A percentile compares a stretch with the other conserved stretches of the same genome.
Conservation (phyloP, 2,888 invertebrate species). For the Tenthredo notha region DNA sequence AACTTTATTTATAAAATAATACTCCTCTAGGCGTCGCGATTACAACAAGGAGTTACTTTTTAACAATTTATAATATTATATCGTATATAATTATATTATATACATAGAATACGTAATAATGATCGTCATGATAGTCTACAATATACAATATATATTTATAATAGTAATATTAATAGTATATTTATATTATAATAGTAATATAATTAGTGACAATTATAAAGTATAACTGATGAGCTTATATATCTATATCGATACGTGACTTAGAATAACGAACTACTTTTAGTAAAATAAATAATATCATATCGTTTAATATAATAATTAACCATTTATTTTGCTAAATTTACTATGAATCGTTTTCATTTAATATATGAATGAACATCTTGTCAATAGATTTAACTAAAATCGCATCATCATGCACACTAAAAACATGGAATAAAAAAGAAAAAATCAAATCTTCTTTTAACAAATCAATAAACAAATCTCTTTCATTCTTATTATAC, state of each 20-base stretch:
- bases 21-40: not conserved
- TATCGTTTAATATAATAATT: constrained; percentile 13
- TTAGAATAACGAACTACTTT: constrained; percentile 46
- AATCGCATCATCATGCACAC: not conserved
- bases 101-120: not conserved
- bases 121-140: not conserved
- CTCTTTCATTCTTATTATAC: not conserved
- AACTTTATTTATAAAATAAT: not conserved
- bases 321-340: constrained; percentile 28
- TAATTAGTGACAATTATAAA: not conserved
- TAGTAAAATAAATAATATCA: constrained; percentile 46
- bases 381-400: not conserved
- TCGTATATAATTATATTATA: not conserved
- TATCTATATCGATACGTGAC: constrained; percentile 8
- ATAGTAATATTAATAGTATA: not conserved
- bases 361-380: not conserved
- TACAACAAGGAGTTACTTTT: not conserved
- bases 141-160: not conserved
- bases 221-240: not conserved
- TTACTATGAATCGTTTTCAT: not conserved
- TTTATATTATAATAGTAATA: not conserved
- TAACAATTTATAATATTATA: not conserved
- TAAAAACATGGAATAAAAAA: not conserved
- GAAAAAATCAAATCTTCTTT: not conserved
- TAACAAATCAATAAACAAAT: not conserved